Base-by-base conservation (phyloP, 1,140 invertebrate genomes). In the Danaus plexippus region DNA sequence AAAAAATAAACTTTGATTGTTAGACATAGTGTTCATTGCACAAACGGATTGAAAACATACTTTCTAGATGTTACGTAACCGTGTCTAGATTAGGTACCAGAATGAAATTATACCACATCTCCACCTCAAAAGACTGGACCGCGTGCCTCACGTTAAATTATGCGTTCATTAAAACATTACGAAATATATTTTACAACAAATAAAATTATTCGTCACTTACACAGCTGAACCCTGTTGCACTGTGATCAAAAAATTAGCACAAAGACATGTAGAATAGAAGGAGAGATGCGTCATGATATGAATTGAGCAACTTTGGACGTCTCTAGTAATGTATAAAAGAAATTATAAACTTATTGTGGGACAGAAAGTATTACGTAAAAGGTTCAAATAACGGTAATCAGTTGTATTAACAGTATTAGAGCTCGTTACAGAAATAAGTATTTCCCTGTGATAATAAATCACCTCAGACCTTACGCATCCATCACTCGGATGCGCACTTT, bases 11-110 rank as follows among this genome's bases (percentile, higher is more conserved):
- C 22, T 32, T 32, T 32, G 48, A 60, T 60, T 41, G 49, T 47
- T 61, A 43, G 52, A 54, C 52, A 50, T 59, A 59, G 52, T 55
- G 49, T 55, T 59, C 62, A 53, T 54, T 47, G 42, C 57, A 59
- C 52, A 47, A 58, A 12, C 47, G 53, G 47, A 18, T 47, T 43
- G 41, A 15, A 43, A 53, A 44, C 32, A 59, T 52, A 53, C 62
- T 64, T 64, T 59, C 62, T 64, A 64, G 22, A 46, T 44, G 22
- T 64, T 59, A 46, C 62, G 51, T 47, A 59, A 64, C 56, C 55
- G 54, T 47, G 48, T 42, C 44, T 60, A 18, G 13, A 59, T 64
- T 64, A 57, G 57, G 57, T 51, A 52, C 57, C 51, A 42, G 48
- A 53, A 32, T 32, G 7, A 32, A 32, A 32, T 32, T 32, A 32